Evolutionary conservation across 2,797 vertebrate genomes (phyloP).

Genomic region (Hippocampus kuda): DNA sequence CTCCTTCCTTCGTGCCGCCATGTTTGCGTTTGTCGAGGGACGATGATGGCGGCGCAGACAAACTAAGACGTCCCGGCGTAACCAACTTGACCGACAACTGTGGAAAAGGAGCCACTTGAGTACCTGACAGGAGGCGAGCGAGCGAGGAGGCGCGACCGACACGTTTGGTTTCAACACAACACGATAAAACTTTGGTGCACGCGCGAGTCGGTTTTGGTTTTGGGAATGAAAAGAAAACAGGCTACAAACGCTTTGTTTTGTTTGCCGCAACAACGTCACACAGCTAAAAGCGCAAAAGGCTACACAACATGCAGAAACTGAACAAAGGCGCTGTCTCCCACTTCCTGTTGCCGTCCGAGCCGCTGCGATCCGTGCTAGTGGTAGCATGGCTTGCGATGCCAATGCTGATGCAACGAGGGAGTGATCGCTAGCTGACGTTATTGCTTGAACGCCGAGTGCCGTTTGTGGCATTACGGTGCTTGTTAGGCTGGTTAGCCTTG

Average conservation of each 20-base stretch:
- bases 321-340: slow-evolving; percentile 14
- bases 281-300: slow-evolving; percentile 24
- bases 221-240: slow-evolving; percentile 18
- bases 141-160: background rate
- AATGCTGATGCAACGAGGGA: background rate
- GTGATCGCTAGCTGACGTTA: slow-evolving; percentile 11
- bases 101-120: background rate
- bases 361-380: background rate
- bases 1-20: slow-evolving; percentile 1
- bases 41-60: slow-evolving; percentile 3
- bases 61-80: background rate
- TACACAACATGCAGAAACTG: slow-evolving; percentile 16
- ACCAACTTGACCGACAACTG: background rate
- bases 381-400: background rate
- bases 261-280: slow-evolving; percentile 24
- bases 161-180: slow-evolving; percentile 1
- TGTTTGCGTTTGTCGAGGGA: slow-evolving; percentile 5
- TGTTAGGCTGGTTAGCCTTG: background rate
- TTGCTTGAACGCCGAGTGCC: slow-evolving; percentile 29
- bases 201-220: slow-evolving; percentile 37
- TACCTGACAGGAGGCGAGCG: background rate
- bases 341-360: background rate
- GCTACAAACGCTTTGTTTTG: slow-evolving; percentile 12
- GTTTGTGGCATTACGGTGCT: background rate
- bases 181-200: slow-evolving; percentile 37